Conservation (phyloP, 2,888 invertebrate genomes). For the Heliconius hortense region DNA sequence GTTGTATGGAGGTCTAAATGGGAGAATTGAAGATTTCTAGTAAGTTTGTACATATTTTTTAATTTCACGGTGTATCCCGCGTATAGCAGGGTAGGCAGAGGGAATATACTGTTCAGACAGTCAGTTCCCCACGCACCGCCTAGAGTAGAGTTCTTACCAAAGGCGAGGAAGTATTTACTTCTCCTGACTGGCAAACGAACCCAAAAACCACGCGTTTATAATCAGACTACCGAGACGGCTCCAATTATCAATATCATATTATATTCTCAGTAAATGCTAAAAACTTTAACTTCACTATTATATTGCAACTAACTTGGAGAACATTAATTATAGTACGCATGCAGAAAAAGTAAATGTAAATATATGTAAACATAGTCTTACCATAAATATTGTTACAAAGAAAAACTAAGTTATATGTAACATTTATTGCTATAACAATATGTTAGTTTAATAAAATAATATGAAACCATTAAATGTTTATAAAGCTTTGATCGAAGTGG, state of each 20-base stretch:
- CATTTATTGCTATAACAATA: too few relatives aligned
- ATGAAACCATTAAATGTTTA: too few relatives aligned
- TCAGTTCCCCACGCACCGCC: neutral
- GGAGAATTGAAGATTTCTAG: constrained; percentile 47
- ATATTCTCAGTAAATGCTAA: too few relatives aligned
- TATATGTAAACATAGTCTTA: too few relatives aligned
- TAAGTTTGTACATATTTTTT: constrained; percentile 34
- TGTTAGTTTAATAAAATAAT: too few relatives aligned
- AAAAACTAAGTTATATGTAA: too few relatives aligned
- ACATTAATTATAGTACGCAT: neutral
- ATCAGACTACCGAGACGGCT: too few relatives aligned
- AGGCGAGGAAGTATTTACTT: neutral
- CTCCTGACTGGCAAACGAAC: neutral
- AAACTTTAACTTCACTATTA: neutral
- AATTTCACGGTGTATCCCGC: neutral
- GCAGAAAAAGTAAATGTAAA: neutral
- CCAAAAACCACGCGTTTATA: neutral
- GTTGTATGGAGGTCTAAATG: constrained; percentile 42
- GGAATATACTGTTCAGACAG: neutral
- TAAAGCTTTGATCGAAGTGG: too few relatives aligned
- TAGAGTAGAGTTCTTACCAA: neutral
- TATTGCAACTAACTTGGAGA: neutral
- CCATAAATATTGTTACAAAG: too few relatives aligned
- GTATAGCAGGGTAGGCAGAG: neutral
- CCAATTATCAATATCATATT: too few relatives aligned